These are phyloP conservation scores for Sthenelais limicola DNA, from an alignment of 2,888 invertebrate genomes.

Conservation along the genomic window DNA sequence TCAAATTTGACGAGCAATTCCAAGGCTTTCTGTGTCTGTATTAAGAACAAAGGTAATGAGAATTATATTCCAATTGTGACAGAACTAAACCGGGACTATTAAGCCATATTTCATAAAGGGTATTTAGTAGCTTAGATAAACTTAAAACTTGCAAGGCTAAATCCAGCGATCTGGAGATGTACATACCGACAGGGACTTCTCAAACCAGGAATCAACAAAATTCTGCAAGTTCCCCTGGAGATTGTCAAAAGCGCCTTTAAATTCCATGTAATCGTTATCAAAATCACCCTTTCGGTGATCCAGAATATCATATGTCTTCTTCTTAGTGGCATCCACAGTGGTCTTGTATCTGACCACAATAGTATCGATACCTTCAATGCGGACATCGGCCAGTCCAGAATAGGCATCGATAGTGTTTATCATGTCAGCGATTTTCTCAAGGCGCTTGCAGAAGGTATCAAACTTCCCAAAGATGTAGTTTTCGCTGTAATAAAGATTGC, in stretches of 20 bases:
- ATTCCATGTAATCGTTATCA: constrained; percentile 87
- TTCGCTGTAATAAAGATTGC: constrained; percentile 79
- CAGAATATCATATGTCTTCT: constrained; percentile 91
- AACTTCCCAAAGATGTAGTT: constrained; percentile 98
- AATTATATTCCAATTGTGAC: too few relatives aligned
- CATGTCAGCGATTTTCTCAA: constrained; percentile 89
- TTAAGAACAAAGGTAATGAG: constrained; percentile 12
- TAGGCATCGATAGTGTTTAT: constrained; percentile 90
- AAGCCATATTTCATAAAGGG: too few relatives aligned
- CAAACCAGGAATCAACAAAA: constrained; percentile 79
- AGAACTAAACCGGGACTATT: too few relatives aligned
- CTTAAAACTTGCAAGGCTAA: too few relatives aligned
- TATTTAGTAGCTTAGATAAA: too few relatives aligned
- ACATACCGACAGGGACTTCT: constrained; percentile 66
- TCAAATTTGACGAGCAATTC: constrained; percentile 71
- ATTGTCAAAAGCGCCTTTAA: constrained; percentile 83
- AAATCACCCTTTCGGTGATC: constrained; percentile 91
- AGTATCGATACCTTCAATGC: constrained; percentile 71
- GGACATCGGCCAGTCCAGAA: constrained; percentile 83
- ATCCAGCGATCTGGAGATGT: too few relatives aligned
- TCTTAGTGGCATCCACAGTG: constrained; percentile 85
- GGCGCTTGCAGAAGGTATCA: constrained; percentile 91
- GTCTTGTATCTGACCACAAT: constrained; percentile 88
- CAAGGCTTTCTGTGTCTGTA: constrained; percentile 71
- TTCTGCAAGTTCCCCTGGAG: constrained; percentile 70